These are phyloP conservation scores for Drosophila sturtevanti DNA, from an alignment of 1,140 invertebrate genomes.

Conservation along the genomic window DNA sequence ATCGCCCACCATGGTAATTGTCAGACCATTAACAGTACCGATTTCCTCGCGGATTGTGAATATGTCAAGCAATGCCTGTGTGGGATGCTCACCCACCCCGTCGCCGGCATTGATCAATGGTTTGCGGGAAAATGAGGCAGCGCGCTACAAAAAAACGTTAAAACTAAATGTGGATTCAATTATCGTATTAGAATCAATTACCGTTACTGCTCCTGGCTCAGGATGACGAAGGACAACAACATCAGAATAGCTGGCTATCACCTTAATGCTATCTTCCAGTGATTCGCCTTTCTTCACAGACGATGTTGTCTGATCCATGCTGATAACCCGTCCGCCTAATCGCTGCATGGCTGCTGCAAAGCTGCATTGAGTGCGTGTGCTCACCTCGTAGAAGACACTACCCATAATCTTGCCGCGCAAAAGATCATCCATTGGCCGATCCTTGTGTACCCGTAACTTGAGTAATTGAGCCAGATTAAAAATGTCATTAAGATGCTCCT, in stretches of 20 bases:
- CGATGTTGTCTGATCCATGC: slow-evolving; percentile 94
- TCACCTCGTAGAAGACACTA: slow-evolving; percentile 98
- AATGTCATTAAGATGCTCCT: slow-evolving; percentile 95
- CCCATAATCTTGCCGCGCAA: slow-evolving; percentile 97
- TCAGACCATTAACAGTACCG: slow-evolving; percentile 98
- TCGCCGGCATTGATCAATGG: slow-evolving; percentile 99
- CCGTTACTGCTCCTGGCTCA: slow-evolving; percentile 93
- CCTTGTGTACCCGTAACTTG: slow-evolving; percentile 91
- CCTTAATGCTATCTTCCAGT: slow-evolving; percentile 93
- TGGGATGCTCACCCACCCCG: slow-evolving; percentile 99
- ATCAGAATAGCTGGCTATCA: slow-evolving; percentile 95
- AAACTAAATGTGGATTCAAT: too few species aligned
- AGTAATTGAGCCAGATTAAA: slow-evolving; percentile 97
- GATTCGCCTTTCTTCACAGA: slow-evolving; percentile 98
- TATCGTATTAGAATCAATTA: slow-evolving; percentile 83
- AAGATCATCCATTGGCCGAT: slow-evolving; percentile 92
- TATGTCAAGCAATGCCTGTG: slow-evolving; percentile 97
- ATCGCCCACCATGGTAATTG: slow-evolving; percentile 97
- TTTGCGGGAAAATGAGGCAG: slow-evolving; percentile 91
- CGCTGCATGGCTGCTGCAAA: slow-evolving; percentile 98
- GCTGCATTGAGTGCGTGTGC: slow-evolving; percentile 97
- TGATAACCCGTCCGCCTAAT: slow-evolving; percentile 95
- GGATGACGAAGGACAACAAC: slow-evolving; percentile 97
- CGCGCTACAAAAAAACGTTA: slow-evolving; percentile 85
- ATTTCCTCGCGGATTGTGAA: slow-evolving; percentile 99